A percentile compares a stretch with the other conserved stretches of the same genome.
Conservation (phyloP, 2,113 vertebrate genomes). For the Heterochromis multidens region DNA sequence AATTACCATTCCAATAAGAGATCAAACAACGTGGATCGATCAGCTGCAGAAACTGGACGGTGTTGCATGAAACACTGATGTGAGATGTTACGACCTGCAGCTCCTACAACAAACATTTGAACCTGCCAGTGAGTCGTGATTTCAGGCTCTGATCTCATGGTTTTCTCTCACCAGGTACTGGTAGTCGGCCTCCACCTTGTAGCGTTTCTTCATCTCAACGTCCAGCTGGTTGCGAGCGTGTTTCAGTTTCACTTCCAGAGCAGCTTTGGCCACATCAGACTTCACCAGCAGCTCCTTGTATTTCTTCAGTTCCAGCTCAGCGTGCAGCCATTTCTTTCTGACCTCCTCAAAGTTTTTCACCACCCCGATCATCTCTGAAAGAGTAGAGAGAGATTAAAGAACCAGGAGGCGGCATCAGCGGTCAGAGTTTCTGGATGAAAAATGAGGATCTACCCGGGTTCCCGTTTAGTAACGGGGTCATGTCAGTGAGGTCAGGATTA, state of each 20-base stretch:
- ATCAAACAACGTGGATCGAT: neutral
- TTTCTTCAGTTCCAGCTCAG: slow-evolving; percentile 75
- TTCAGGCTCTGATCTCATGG: neutral
- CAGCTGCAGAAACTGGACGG: neutral
- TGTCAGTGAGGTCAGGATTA: too few relatives aligned
- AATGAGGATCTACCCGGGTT: too few relatives aligned
- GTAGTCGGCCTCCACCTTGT: slow-evolving; percentile 78
- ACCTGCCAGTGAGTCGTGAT: neutral
- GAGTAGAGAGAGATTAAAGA: neutral
- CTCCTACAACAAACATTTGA: neutral
- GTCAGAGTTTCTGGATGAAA: neutral
- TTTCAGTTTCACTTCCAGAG: slow-evolving; percentile 83
- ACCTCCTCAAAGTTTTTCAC: slow-evolving; percentile 67
- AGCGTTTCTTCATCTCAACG: slow-evolving; percentile 84
- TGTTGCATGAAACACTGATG: accelerated
- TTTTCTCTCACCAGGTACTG: slow-evolving; percentile 76
- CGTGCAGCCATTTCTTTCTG: slow-evolving; percentile 72
- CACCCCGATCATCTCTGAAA: slow-evolving; percentile 69
- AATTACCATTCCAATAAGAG: neutral
- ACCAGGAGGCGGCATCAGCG: neutral
- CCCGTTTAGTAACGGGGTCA: too few relatives aligned
- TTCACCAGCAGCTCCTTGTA: slow-evolving; percentile 78
- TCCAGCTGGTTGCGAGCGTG: slow-evolving; percentile 86
- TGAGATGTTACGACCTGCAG: too few relatives aligned
- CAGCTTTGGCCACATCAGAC: slow-evolving; percentile 76